Evolutionary conservation across 2,113 vertebrate genomes (phyloP), one percentile per base, ranked within the genome.

Genomic region (Irena cyanogastra): DNA sequence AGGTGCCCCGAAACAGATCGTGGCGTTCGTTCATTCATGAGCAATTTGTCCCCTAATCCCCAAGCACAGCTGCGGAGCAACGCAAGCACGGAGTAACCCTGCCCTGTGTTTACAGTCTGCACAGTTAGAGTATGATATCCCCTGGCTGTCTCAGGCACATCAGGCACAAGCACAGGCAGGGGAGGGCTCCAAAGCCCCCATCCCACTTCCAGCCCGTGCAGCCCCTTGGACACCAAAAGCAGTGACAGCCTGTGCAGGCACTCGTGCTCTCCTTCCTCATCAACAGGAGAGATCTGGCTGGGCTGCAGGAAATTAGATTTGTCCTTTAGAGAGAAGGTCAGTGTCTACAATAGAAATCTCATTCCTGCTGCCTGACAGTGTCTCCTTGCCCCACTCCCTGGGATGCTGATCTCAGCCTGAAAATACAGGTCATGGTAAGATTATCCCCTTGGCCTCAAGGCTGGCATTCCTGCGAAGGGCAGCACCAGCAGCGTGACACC

Each of bases 11-110:
- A 72, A 93, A 71, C 18, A 27, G 83, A 91, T 42, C 63, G 47
- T 16, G 3, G 89, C 2, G 8, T 53, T 65, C 1, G 63, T 95
- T 95, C 95, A 97, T 97, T 97, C 87, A 87, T 54, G 16, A 95
- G 91, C 89, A 77, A 89, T 90, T 82, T 47, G 84, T 8, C 13
- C 89, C 75, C 89, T 44, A 66, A 85, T 49, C 52, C 66, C 84
- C 1, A 7, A 15, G 8, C 81, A 45, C 93, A 96, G 91, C 93
- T 95, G 89, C 13, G 0, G 14, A 49, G 89, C 89, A 26, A 35
- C 0, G 9, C 21, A 7, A 60, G 89, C 23, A 7, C 50, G 3
- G 81, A 78, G 89, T 54, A 91, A 90, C 84, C 91, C 87, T 33
- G 93, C 89, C 83, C 83, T 44, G 28, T 83, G 81, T 93, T 94